These are phyloP conservation scores for Melanogrammus aeglefinus DNA, from an alignment of 2,797 vertebrate genomes.

Conservation along the genomic window DNA sequence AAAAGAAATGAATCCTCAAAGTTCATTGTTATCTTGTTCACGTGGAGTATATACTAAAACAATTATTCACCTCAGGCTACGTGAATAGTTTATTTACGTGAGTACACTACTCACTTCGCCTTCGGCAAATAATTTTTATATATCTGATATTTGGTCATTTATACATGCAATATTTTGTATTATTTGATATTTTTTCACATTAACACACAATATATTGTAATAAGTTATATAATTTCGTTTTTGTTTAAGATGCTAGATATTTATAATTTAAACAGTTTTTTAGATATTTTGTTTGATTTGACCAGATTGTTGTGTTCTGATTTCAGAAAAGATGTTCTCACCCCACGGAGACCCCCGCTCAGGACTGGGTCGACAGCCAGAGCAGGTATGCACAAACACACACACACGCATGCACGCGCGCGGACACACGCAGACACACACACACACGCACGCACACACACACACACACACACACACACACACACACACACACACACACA, in stretches of 20 bases:
- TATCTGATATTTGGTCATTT: too few species aligned
- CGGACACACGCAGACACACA: constrained; percentile 7
- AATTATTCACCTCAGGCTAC: too few species aligned
- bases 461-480: background rate
- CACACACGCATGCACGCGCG: constrained; percentile 9
- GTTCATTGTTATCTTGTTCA: too few species aligned
- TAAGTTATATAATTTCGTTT: background rate
- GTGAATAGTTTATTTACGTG: too few species aligned
- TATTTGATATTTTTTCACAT: background rate
- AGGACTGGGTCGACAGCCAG: constrained; percentile 54
- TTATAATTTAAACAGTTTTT: background rate
- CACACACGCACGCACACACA: constrained; percentile 4
- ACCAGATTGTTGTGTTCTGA: constrained; percentile 14
- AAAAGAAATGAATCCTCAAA: too few species aligned
- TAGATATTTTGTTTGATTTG: background rate
- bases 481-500: background rate
- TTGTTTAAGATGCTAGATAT: background rate
- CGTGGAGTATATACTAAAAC: too few species aligned
- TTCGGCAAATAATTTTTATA: too few species aligned
- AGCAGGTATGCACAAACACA: constrained; percentile 59
- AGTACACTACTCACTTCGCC: too few species aligned
- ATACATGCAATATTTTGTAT: background rate
- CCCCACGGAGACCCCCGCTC: constrained; percentile 69
- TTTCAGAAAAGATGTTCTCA: constrained; percentile 68
- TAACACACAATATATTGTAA: background rate